Percentiles rank a stretch among this genome's conserved stretches.
These are phyloP conservation scores for Palaemon carinicauda DNA, from an alignment of 1,140 invertebrate genomes.

Conservation along the genomic window DNA sequence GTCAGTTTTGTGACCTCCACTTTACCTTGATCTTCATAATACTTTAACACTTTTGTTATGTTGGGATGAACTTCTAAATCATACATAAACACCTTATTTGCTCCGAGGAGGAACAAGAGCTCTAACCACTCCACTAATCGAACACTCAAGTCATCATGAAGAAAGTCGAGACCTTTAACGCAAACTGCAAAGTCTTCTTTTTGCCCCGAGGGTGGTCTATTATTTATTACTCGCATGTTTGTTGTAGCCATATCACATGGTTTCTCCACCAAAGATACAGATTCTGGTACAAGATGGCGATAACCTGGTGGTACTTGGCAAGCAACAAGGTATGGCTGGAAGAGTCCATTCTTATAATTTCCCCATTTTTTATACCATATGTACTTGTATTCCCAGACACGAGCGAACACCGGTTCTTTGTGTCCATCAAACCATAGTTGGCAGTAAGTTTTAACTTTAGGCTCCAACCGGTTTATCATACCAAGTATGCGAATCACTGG, in stretches of 20 bases:
- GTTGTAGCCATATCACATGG: slow-evolving; percentile 85
- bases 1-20: slow-evolving; percentile 87
- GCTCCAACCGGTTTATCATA: slow-evolving; percentile 89
- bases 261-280: slow-evolving; percentile 85
- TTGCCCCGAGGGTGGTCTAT: slow-evolving; percentile 70
- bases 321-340: slow-evolving; percentile 89
- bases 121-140: slow-evolving; percentile 94
- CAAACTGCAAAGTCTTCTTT: slow-evolving; percentile 91
- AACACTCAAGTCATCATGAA: slow-evolving; percentile 89
- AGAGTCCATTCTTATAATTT: slow-evolving; percentile 90
- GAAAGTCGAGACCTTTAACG: slow-evolving; percentile 91
- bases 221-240: slow-evolving; percentile 84
- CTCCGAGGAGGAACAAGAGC: slow-evolving; percentile 83
- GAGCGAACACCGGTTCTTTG: slow-evolving; percentile 80
- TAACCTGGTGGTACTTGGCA: slow-evolving; percentile 76
- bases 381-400: slow-evolving; percentile 86
- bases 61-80: slow-evolving; percentile 90
- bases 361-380: slow-evolving; percentile 95
- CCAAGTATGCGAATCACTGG: slow-evolving; percentile 86
- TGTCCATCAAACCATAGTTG: slow-evolving; percentile 91
- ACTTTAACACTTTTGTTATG: slow-evolving; percentile 84
- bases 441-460: slow-evolving; percentile 81
- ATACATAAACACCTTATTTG: slow-evolving; percentile 92
- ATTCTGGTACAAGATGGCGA: slow-evolving; percentile 74
- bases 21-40: slow-evolving; percentile 79